Evolutionary conservation across 2,797 vertebrate genomes (phyloP), one percentile per base, ranked within the genome.

Genomic region (Brotula barbata): DNA sequence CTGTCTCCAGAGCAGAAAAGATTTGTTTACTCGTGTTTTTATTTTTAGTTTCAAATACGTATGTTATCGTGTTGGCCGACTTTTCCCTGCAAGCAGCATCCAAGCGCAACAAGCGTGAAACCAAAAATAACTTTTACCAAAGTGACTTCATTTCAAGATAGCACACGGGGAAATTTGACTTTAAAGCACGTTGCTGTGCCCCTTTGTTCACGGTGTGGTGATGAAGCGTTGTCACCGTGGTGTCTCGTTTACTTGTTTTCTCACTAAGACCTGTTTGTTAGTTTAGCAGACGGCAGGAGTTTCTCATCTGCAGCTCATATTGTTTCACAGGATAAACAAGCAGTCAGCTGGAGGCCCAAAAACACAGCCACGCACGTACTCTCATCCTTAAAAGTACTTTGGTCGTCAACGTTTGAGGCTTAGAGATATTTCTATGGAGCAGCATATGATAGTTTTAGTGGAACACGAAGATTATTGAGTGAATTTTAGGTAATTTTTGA

Each of bases 291-390:
- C 31, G 7, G 42, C 64, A 9, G 64, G n/a, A 53, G 76, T 64
- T 60, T 64, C 53, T 49, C 66, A 77, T 71, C 74, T 80, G 77
- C 25, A 48, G 66, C 47, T 23, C 53, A 50, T 79, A 72, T 85
- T 81, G 77, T 83, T 77, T 45, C 49, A 28, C 36, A 28, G 62
- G 20, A 53, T 66, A 71, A 85, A 81, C 75, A 85, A 70, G 60
- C 56, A 55, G 45, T 23, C 68, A 69, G 53, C 67, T 55, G 75
- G 72, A 82, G 68, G 25, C 72, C 73, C 61, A 19, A 80, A 83
- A 81, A 66, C 54, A 10, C 52, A 63, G 39, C 62, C 62, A 71
- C 62, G 56, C 77, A 62, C 34, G 21, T 47, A 13, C 12, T 40
- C 46, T 7, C 3, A 28, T 16, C 55, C 55, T 28, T 62, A 62